Conservation (phyloP, 2,888 invertebrate species). For the Drosophila acutilabella region DNA sequence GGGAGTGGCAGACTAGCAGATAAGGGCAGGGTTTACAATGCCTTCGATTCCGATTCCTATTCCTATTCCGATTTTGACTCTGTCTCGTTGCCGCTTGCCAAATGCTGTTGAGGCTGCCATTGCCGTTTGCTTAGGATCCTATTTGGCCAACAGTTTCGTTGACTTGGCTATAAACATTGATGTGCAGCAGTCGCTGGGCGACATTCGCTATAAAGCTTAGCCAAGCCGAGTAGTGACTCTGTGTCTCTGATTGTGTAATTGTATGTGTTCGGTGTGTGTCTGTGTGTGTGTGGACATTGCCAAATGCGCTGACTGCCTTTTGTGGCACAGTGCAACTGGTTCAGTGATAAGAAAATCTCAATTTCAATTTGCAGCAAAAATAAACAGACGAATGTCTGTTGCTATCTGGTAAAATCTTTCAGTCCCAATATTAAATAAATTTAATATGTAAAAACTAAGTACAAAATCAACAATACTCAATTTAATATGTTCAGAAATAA, state of each 20-base stretch:
- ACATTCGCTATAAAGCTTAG: slow-evolving; percentile 21
- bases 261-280: slow-evolving; percentile 13
- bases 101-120: not conserved
- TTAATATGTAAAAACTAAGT: too few relatives aligned
- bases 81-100: not conserved
- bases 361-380: not conserved
- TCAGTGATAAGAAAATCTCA: not conserved
- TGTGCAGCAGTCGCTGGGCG: slow-evolving; percentile 46
- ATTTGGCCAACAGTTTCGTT: slow-evolving; percentile 49
- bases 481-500: too few relatives aligned
- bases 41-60: not conserved
- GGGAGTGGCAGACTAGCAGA: slow-evolving; percentile 33
- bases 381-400: too few relatives aligned
- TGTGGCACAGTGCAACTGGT: slow-evolving; percentile 11
- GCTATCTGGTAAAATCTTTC: too few relatives aligned
- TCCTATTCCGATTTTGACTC: not conserved
- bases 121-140: slow-evolving; percentile 19
- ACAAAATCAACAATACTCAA: too few relatives aligned
- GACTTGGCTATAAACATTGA: slow-evolving; percentile 62
- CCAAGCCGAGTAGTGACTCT: slow-evolving; percentile 1
- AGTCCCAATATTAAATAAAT: too few relatives aligned
- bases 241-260: not conserved
- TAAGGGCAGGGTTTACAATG: slow-evolving; percentile 16
- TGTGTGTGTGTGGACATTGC: slow-evolving; percentile 21
- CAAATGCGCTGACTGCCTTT: slow-evolving; percentile 32